Evolutionary conservation across 2,888 invertebrate species (phyloP).

Genomic region (Zonitis immaculata): DNA sequence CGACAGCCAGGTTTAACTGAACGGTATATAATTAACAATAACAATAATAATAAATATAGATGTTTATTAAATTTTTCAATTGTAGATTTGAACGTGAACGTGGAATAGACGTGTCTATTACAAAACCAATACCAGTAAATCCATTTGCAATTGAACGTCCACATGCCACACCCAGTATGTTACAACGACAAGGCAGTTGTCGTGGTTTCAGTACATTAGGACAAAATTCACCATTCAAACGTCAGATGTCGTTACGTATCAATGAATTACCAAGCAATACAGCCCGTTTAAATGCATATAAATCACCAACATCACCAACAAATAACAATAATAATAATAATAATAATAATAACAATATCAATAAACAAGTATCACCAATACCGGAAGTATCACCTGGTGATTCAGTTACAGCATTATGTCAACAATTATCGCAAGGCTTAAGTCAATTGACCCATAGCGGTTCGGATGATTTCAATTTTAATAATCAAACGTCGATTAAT

Average conservation of each 20-base stretch:
- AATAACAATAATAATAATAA: slow-evolving; percentile 22
- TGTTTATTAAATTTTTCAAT: too few relatives aligned
- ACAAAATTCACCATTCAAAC: slow-evolving; percentile 87
- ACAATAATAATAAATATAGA: too few relatives aligned
- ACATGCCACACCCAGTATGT: slow-evolving; percentile 89
- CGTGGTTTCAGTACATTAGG: slow-evolving; percentile 76
- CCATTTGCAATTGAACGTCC: slow-evolving; percentile 94
- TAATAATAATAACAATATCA: too few relatives aligned
- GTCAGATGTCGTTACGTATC: slow-evolving; percentile 91
- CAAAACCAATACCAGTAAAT: slow-evolving; percentile 64
- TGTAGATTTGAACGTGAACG: slow-evolving; percentile 50
- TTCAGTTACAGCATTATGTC: slow-evolving; percentile 69
- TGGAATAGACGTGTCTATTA: slow-evolving; percentile 36
- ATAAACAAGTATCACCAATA: slow-evolving; percentile 66
- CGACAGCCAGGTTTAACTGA: slow-evolving; percentile 79
- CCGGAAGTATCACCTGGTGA: slow-evolving; percentile 69
- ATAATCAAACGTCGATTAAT: slow-evolving; percentile 54
- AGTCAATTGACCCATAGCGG: slow-evolving; percentile 61
- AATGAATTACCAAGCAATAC: slow-evolving; percentile 94
- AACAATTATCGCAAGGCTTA: slow-evolving; percentile 65
- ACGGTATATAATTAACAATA: slow-evolving; percentile 42
- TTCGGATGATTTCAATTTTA: slow-evolving; percentile 55
- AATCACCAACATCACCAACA: slow-evolving; percentile 36
- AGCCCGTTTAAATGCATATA: slow-evolving; percentile 63
- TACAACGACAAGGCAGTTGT: slow-evolving; percentile 94